phyloP scores from a whole-genome alignment of 2,888 invertebrate genomes.

The Eupithecia subfuscata region DNA sequence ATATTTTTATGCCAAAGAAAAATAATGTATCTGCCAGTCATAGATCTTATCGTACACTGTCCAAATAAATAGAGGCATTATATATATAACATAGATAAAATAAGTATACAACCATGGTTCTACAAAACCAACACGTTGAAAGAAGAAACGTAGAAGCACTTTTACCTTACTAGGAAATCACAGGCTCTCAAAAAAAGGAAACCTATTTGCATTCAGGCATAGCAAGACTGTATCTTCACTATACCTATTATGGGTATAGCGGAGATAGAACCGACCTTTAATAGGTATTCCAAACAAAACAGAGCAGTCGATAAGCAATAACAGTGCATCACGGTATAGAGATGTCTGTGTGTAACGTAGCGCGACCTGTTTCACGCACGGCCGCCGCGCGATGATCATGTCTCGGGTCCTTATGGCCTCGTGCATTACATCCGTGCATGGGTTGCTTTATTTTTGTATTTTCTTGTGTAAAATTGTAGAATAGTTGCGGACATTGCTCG shows the following conservation, averaged over 20 bases:
- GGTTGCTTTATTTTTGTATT: slow-evolving; percentile 21
- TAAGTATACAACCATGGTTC: not conserved
- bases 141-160: not conserved
- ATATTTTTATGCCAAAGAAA: not conserved
- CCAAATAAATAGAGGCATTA: no score
- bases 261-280: not conserved
- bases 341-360: slow-evolving; percentile 59
- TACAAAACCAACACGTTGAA: not conserved
- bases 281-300: slow-evolving; percentile 33
- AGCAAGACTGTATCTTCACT: not conserved
- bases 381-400: slow-evolving; percentile 44
- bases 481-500: not conserved
- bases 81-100: not conserved
- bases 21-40: not conserved
- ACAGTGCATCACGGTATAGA: slow-evolving; percentile 48
- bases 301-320: slow-evolving; percentile 35
- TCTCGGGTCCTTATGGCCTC: slow-evolving; percentile 32
- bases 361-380: slow-evolving; percentile 59
- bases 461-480: not conserved
- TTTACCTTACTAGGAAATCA: not conserved
- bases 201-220: not conserved
- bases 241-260: not conserved
- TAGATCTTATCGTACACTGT: not conserved
- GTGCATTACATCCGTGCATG: slow-evolving; percentile 20
- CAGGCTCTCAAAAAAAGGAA: not conserved